Base-by-base conservation (phyloP, 2,113 vertebrate genomes). In the Gorsachius goisagi region DNA sequence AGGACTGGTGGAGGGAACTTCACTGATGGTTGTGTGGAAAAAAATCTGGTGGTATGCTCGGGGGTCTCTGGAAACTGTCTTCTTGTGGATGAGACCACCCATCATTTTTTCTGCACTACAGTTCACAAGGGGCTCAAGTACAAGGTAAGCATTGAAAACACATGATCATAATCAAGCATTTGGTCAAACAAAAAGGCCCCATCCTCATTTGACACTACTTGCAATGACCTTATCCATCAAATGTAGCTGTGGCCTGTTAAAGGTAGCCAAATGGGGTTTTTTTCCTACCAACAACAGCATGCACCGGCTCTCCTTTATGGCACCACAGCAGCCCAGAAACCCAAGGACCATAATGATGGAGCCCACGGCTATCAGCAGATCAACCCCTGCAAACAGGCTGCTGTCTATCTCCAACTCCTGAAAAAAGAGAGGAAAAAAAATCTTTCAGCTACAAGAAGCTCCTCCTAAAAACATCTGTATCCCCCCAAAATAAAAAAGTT, bases 281-380 rank as follows among this genome's bases (percentile, higher is more conserved):
- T 79, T 91, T 80, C 80, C n/a, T 97, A 99, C 99, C 98, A 99
- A 56, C 39, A 99, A 77, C 87, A 99, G 97, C 98, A 99, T 96
- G 97, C 98, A 99, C 35, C 97, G 98, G 91, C 97, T 99, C 97
- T 99, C 99, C 66, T 63, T 98, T 37, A 98, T 59, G 27, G 99
- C 99, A 9, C 99, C 99, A 4, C 98, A 99, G 95, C 98, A 99
- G 4, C 99, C 99, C 69, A 99, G 98, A 97, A 99, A 99, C 12
- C 99, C 98, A 8, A 99, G 97, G 30, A 99, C 23, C 98, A 99
- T 99, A 94, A 99, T 98, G 88, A 99, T 97, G 53, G 98, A 78
- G 0, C 98, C 98, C 93, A 98, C 98, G 0, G 97, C 97, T 68
- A 98, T 98, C 63, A 98, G 85, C 12, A 98, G 59, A 56, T 98